These are phyloP conservation scores for Helogale parvula DNA, from an alignment of 2,113 vertebrate genomes.

Conservation along the genomic window DNA sequence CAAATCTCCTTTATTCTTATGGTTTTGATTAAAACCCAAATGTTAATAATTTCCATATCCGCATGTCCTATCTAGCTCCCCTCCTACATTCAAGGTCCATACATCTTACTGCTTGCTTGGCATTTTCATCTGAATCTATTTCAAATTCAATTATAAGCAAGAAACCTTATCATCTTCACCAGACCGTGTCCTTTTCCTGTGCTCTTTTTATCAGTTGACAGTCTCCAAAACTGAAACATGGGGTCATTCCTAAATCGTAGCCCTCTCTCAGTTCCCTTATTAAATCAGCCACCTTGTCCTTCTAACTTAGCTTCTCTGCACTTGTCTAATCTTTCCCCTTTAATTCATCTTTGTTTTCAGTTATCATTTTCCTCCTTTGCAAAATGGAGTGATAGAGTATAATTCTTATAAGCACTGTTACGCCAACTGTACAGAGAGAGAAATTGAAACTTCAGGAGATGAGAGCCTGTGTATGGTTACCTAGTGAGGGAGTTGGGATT, in stretches of 20 bases:
- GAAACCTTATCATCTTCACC: background rate
- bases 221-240: conserved; percentile 24
- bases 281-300: background rate
- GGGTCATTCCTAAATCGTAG: conserved; percentile 8
- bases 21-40: background rate
- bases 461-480: background rate
- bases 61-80: background rate
- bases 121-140: background rate
- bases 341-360: background rate
- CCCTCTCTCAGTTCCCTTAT: background rate
- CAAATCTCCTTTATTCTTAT: background rate
- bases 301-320: background rate
- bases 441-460: background rate
- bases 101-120: background rate
- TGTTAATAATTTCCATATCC: background rate
- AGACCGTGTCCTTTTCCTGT: background rate
- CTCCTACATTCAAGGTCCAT: background rate
- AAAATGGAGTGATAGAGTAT: background rate
- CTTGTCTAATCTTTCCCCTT: background rate
- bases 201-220: background rate
- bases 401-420: background rate
- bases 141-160: conserved; percentile 1
- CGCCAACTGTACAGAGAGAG: background rate
- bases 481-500: background rate
- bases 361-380: background rate